Evolutionary conservation across 2,888 invertebrate species (phyloP), one percentile per base, ranked within the genome.

Genomic region (Drosophila demipolita): DNA sequence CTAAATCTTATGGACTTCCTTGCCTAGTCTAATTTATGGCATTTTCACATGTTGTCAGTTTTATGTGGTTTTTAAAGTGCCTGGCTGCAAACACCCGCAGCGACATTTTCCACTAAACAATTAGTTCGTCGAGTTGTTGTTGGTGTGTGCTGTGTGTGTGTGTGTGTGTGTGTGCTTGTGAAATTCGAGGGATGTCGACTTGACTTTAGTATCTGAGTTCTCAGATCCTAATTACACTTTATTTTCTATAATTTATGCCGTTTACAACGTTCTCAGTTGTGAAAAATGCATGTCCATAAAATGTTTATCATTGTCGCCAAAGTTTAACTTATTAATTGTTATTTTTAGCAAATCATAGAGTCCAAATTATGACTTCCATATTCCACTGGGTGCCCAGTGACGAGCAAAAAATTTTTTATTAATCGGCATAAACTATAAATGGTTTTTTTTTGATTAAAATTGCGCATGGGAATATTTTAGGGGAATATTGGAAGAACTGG

Each of bases 21-120:
- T 79, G 60, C 53, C 35, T 48, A 57, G 42, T 69, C 42, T 87
- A 90, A 90, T 90, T 91, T 91, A 90, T 90, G 80, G 74, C 83
- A 76, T 85, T 90, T 83, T 89, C 91, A 91, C 90, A 91, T 90
- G 90, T 88, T 91, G 90, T 90, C 90, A 85, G 68, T 90, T 90
- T 84, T 83, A 89, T 91, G 90, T 83, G 90, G 90, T 90, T 91
- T 87, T 74, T 63, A 88, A 83, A 86, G 83, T 87, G 75, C 63
- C 66, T 48, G 71, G 6, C 40, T 79, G 69, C 65, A 66, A 79
- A 71, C 87, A 79, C 84, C 85, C 87, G 84, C 75, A 66, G 87
- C 65, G 88, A 81, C 83, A 83, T 87, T 89, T 85, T 67, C 68
- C 55, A 42, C 26, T 82, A 89, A 87, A 84, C 85, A 85, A 89